Evolutionary conservation across 2,888 invertebrate species (phyloP), one percentile per base, ranked within the genome.

Genomic region (Eledone cirrhosa): DNA sequence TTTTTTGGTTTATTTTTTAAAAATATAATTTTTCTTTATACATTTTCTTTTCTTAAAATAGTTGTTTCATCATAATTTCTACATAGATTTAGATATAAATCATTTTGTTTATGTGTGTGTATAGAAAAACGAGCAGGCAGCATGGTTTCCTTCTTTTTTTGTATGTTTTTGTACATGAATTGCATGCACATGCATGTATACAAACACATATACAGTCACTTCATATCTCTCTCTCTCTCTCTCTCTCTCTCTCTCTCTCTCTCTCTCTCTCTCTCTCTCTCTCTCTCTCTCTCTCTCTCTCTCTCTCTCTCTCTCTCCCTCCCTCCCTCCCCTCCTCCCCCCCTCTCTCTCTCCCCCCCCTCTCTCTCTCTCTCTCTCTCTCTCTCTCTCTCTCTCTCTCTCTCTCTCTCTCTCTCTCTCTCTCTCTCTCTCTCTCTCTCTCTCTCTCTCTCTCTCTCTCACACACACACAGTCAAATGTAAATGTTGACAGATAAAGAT

Each of bases 161-260:
- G 41, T 41, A 41, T 41, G 41, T 41, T 41, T 41, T 41, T 41
- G 41, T 41, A 41, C 41, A 41, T 41, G 11, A 5, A 41, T 41
- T 41, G 41, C 41, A 41, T 41, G 41, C 41, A 41, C 3, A 41
- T 41, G 41, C 41, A 41, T 41, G 41, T 41, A 11, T 41, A 41
- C 41, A 41, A 41, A 11, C 41, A 41, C 41, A 41, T 41, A 41
- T 11, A 41, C 24, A 22, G 4, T 0, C 29, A 63, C 65, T 59
- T 29, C 24, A 29, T 33, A n/a, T n/a, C n/a, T n/a, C n/a, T n/a
- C n/a, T n/a, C n/a, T n/a, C n/a, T n/a, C n/a, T n/a, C n/a, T n/a
- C 76, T 76, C 67, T 48, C 16, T 48, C 59, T 67, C 65, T 78
- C 69, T 24, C 77, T 31, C 69, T 77, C 77, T 77, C 69, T 75